A percentile compares a stretch with the other conserved stretches of the same genome.
Conservation (phyloP, 1,140 invertebrate genomes). For the Listronotus bonariensis region DNA sequence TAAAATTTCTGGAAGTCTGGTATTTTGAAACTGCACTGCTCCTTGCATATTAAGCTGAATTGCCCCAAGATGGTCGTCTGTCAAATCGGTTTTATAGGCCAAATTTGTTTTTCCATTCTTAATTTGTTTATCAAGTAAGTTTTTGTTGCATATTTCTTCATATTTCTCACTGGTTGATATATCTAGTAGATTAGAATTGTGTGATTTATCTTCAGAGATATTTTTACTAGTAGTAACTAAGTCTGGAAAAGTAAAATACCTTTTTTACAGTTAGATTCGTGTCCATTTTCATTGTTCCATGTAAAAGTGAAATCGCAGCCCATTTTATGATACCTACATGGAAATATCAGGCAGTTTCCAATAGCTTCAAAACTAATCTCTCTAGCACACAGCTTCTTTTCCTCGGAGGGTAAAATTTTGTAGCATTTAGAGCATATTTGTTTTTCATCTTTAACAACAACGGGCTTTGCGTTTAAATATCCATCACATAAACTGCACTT, state of each 20-base stretch:
- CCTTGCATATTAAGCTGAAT: neutral
- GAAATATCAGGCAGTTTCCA: conserved; percentile 24
- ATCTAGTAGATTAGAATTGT: neutral
- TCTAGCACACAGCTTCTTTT: conserved; percentile 14
- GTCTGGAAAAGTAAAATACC: conserved; percentile 21
- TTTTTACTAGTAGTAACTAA: conserved; percentile 8
- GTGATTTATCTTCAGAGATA: neutral
- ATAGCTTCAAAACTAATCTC: conserved; percentile 25
- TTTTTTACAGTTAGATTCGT: conserved; percentile 24
- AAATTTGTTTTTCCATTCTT: too few relatives aligned
- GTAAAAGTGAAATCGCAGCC: conserved; percentile 21
- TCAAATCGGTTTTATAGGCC: too few relatives aligned
- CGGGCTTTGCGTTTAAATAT: conserved; percentile 22
- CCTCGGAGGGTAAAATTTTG: conserved; percentile 20
- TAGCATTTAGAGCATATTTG: conserved; percentile 33
- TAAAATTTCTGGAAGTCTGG: neutral
- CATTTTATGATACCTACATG: conserved; percentile 31
- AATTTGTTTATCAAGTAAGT: too few relatives aligned
- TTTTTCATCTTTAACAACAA: conserved; percentile 9
- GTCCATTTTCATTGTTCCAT: conserved; percentile 13
- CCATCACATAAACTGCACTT: conserved; percentile 24
- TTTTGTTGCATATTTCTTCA: neutral
- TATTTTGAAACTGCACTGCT: too few relatives aligned
- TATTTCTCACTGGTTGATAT: neutral
- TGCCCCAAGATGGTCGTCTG: too few relatives aligned